phyloP scores from a whole-genome alignment of 2,113 vertebrate species.

The Caracal caracal region DNA sequence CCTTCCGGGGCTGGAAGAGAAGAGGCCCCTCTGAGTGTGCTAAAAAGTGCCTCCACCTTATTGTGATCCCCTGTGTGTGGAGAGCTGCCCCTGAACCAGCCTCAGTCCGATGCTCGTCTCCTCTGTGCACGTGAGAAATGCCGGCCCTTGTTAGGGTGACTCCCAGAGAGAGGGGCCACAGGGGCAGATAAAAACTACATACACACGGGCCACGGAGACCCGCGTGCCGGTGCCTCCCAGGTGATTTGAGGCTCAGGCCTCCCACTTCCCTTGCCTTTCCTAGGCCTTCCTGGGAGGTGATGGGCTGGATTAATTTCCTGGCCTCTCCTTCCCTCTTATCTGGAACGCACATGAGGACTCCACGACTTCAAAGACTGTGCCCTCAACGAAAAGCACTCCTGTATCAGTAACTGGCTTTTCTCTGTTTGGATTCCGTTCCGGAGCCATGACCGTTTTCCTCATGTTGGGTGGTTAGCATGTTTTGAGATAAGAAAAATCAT shows the following conservation, averaged over 20 bases:
- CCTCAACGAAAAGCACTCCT: not conserved
- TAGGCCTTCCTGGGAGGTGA: not conserved
- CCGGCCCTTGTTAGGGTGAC: not conserved
- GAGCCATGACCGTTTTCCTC: not conserved
- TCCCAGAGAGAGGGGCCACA: not conserved
- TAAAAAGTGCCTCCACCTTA: not conserved
- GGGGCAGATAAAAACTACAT: fast-evolving
- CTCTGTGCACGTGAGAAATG: not conserved
- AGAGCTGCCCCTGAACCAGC: not conserved
- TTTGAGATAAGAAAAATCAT: not conserved
- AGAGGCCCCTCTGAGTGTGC: not conserved
- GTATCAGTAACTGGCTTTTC: not conserved
- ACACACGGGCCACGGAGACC: fast-evolving
- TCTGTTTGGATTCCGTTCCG: not conserved
- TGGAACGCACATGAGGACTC: not conserved
- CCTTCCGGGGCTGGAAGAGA: not conserved
- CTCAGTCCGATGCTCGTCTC: not conserved
- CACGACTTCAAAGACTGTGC: not conserved
- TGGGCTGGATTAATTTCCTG: not conserved
- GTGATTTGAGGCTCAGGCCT: not conserved
- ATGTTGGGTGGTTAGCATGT: not conserved
- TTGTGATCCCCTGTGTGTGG: not conserved
- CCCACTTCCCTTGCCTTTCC: not conserved
- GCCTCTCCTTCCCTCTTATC: not conserved
- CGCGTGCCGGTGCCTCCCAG: not conserved